A percentile compares a stretch with the other conserved stretches of the same genome.
phyloP scores from a whole-genome alignment of 2,888 invertebrate genomes.

The Octodonta nipae region DNA sequence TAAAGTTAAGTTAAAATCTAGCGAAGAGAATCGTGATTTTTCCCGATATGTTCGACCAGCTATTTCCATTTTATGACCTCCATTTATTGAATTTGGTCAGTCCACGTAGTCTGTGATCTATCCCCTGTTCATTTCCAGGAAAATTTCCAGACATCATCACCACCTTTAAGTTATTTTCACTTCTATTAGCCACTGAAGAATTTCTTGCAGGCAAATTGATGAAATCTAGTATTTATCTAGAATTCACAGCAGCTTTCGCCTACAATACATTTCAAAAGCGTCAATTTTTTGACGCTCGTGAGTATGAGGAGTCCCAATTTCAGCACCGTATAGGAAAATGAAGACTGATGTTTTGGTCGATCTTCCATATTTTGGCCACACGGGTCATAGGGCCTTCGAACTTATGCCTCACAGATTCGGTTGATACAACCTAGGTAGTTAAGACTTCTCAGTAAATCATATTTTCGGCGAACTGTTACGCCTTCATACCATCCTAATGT shows the following conservation, averaged over 20 bases:
- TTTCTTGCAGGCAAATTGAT: not conserved
- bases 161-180: not conserved
- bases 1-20: not conserved
- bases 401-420: not conserved
- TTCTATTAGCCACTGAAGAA: not conserved
- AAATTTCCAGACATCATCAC: not conserved
- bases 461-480: too few relatives aligned
- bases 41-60: not conserved
- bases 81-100: not conserved
- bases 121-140: not conserved
- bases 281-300: not conserved
- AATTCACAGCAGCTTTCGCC: not conserved
- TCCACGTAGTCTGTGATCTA: not conserved
- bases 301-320: not conserved
- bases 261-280: not conserved
- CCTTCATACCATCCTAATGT: too few relatives aligned
- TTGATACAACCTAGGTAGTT: not conserved
- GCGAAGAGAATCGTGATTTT: not conserved
- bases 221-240: not conserved
- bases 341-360: not conserved
- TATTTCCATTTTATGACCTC: not conserved
- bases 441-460: too few relatives aligned
- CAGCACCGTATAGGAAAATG: constrained; percentile 1
- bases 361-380: not conserved
- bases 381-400: not conserved